Conservation (phyloP, 2,797 vertebrate species). For the Echeneis naucrates region DNA sequence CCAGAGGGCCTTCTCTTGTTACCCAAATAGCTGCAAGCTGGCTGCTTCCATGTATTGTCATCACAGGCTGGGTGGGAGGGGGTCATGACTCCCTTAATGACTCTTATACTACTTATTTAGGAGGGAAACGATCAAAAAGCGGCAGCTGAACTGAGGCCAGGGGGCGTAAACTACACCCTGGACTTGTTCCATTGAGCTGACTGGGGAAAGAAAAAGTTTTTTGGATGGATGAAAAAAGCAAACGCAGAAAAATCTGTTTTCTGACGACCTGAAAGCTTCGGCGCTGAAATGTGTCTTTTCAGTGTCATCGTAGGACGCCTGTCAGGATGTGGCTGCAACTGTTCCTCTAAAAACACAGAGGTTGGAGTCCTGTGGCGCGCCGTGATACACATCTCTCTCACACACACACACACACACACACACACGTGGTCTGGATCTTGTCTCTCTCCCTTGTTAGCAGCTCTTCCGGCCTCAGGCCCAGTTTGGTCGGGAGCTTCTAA, state of each 20-base stretch:
- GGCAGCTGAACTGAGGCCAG: constrained; percentile 42
- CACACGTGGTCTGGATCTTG: constrained; percentile 23
- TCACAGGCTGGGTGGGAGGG: background rate
- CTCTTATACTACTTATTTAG: constrained; percentile 49
- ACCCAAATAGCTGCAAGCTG: constrained; percentile 55
- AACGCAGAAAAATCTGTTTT: constrained; percentile 17
- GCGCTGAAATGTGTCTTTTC: background rate
- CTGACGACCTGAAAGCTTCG: constrained; percentile 27
- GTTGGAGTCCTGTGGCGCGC: background rate
- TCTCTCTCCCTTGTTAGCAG: constrained; percentile 14
- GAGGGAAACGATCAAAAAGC: constrained; percentile 53
- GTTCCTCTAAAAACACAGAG: background rate
- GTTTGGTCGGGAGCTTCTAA: constrained; percentile 37
- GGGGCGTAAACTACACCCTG: constrained; percentile 36
- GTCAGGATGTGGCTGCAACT: background rate
- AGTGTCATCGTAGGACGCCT: too few species aligned
- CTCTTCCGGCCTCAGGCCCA: constrained; percentile 42
- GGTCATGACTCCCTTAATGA: constrained; percentile 42
- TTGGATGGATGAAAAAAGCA: background rate
- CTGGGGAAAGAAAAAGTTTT: constrained; percentile 34
- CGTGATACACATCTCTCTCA: background rate
- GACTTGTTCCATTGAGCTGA: constrained; percentile 47
- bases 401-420: constrained; percentile 16
- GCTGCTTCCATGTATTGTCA: constrained; percentile 76
- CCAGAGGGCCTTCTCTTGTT: constrained; percentile 61